These are phyloP conservation scores for Garra rufa DNA, from an alignment of 2,113 vertebrate species.

Conservation along the genomic window DNA sequence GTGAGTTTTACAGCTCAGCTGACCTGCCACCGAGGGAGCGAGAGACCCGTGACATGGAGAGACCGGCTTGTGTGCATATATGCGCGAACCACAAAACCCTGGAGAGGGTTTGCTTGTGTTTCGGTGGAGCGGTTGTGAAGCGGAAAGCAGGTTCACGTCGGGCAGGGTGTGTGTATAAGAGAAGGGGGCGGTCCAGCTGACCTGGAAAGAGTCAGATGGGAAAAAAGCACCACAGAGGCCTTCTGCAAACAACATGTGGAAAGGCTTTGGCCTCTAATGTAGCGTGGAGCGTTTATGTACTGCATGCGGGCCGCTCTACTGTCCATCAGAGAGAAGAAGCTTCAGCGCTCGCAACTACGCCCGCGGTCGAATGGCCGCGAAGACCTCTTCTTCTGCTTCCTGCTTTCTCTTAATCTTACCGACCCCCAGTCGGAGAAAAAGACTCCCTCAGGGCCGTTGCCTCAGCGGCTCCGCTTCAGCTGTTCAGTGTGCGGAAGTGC, in stretches of 20 bases:
- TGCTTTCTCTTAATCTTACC: slow-evolving; percentile 40
- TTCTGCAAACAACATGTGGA: slow-evolving; percentile 78
- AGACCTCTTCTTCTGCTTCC: slow-evolving; percentile 46
- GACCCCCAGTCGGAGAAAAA: not conserved
- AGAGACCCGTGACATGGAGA: slow-evolving; percentile 12
- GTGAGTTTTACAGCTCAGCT: slow-evolving; percentile 41
- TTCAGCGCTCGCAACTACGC: slow-evolving; percentile 36
- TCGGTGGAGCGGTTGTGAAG: slow-evolving; percentile 38
- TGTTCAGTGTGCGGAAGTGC: slow-evolving; percentile 70
- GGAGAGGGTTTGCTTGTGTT: slow-evolving; percentile 45
- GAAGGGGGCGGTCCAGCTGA: slow-evolving; percentile 53
- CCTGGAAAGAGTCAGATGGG: slow-evolving; percentile 72
- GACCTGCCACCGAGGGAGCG: slow-evolving; percentile 39
- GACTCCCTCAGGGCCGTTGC: slow-evolving; percentile 51
- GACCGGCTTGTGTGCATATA: not conserved
- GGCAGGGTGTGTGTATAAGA: slow-evolving; percentile 33
- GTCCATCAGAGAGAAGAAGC: slow-evolving; percentile 65
- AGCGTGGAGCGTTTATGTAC: slow-evolving; percentile 77
- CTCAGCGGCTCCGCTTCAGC: slow-evolving; percentile 62
- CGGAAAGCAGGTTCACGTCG: slow-evolving; percentile 61
- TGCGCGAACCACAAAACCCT: slow-evolving; percentile 33
- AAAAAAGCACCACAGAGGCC: slow-evolving; percentile 67
- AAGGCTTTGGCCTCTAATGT: slow-evolving; percentile 76
- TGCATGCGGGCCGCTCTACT: slow-evolving; percentile 64
- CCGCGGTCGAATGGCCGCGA: slow-evolving; percentile 29